Base-by-base conservation (phyloP, 2,797 vertebrate genomes). In the Betta splendens region DNA sequence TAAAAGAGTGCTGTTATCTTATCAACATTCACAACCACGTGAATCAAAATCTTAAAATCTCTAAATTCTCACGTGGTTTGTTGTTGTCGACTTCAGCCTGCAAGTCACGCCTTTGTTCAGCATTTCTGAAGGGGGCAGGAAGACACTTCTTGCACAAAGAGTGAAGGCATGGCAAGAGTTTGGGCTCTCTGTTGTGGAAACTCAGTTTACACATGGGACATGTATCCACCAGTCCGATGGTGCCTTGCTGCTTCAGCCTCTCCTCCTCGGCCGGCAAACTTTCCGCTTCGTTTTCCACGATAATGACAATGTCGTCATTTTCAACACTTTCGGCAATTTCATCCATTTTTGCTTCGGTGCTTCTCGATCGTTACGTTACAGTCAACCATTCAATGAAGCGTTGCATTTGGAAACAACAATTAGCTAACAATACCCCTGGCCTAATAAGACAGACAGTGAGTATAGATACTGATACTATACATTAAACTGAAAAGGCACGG, bases 91-190 rank as follows among this genome's bases (percentile, higher is more conserved):
- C 61, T 5, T 72, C 80, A 9, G 72, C 77, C 3, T 87, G 89
- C 0, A 80, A 31, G 51, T 91, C 91, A 0, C 80, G 72, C 25
- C 87, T 64, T 4, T 88, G 87, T 1, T 92, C 90, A 1, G 89
- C 84, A 52, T 90, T 94, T 75, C 94, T 90, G 67, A 92, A 90
- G 5, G 95, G 94, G 12, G 87, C 83, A 1, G 97, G 96, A 59
- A 99, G 91, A 75, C 97, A 98, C 69, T 93, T 92, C 87, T 92
- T 94, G 87, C 97, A 99, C 85, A 98, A 93, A 5, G 97, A 98
- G 91, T 99, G 97, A 7, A 99, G 92, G 65, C 97, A 99, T 3
- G 96, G 96, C 68, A 99, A 91, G 52, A 99, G 94, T 73, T 96
- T 97, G 78, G 97, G 96, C 83, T 94, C 95, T 54, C 96, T 92